phyloP scores from a whole-genome alignment of 2,113 vertebrate species.

The Leucosticte australis region DNA sequence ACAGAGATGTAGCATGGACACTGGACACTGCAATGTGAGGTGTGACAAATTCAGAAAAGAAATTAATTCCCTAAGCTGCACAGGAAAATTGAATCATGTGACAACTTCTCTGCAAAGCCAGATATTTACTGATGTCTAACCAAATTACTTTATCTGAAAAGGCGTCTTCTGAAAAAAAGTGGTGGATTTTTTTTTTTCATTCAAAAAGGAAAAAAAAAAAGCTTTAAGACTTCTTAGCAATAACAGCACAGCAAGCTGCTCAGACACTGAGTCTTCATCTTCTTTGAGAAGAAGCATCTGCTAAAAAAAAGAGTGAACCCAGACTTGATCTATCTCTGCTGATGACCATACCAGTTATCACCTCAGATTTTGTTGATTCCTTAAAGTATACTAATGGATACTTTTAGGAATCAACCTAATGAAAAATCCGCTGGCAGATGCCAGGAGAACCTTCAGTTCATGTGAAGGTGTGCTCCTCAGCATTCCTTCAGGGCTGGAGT shows the following conservation, averaged over 20 bases:
- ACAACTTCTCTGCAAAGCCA: background rate
- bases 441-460: background rate
- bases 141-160: background rate
- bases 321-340: background rate
- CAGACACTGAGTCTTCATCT: background rate
- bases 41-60: background rate
- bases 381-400: background rate
- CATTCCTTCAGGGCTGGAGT: background rate
- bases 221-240: background rate
- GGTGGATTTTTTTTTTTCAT: background rate
- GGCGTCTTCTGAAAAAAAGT: background rate
- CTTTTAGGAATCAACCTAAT: background rate
- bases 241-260: background rate
- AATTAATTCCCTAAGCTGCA: background rate
- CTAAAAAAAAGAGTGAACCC: background rate
- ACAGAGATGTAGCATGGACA: fast-evolving
- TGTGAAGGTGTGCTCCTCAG: background rate
- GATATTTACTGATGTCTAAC: background rate
- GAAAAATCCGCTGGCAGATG: background rate
- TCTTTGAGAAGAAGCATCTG: background rate
- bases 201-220: background rate
- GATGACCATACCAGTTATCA: background rate
- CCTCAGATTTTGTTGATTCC: background rate
- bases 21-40: background rate
- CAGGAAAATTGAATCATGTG: background rate